Conservation (phyloP, 1,140 invertebrate genomes). For the Drosophila tristis region DNA sequence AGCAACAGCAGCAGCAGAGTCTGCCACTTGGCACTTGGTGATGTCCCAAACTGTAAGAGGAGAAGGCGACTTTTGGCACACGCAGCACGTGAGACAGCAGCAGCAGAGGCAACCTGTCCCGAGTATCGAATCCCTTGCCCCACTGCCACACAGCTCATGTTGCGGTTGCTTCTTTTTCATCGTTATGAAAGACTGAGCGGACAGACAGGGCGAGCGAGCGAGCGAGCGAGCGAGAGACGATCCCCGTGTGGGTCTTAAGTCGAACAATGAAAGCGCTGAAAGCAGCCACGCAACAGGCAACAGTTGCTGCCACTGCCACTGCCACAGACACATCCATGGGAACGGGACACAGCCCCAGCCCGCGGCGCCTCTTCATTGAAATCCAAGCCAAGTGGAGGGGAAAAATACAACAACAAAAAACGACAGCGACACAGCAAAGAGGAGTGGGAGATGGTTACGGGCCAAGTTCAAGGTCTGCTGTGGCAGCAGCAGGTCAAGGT, state of each 20-base stretch:
- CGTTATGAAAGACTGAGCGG: conserved; percentile 28
- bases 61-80: conserved; percentile 72
- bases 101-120: conserved; percentile 29
- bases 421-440: conserved; percentile 1
- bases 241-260: conserved; percentile 65
- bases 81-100: conserved; percentile 68
- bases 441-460: conserved; percentile 6
- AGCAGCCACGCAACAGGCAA: conserved; percentile 58
- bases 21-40: conserved; percentile 52
- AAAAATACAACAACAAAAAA: conserved; percentile 16
- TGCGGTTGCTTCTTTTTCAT: conserved; percentile 35
- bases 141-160: conserved; percentile 9
- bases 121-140: not conserved
- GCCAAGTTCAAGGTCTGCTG: conserved; percentile 37
- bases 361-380: conserved; percentile 56
- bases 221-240: conserved; percentile 22
- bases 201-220: conserved; percentile 17
- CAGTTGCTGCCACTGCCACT: conserved; percentile 19
- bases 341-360: conserved; percentile 39
- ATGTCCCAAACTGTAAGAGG: conserved; percentile 73
- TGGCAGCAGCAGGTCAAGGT: conserved; percentile 61
- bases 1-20: conserved; percentile 15
- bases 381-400: conserved; percentile 45
- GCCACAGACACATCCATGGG: conserved; percentile 18
- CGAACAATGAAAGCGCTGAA: conserved; percentile 71